Conservation (phyloP, 1,140 invertebrate genomes). For the Hycleus cichorii region DNA sequence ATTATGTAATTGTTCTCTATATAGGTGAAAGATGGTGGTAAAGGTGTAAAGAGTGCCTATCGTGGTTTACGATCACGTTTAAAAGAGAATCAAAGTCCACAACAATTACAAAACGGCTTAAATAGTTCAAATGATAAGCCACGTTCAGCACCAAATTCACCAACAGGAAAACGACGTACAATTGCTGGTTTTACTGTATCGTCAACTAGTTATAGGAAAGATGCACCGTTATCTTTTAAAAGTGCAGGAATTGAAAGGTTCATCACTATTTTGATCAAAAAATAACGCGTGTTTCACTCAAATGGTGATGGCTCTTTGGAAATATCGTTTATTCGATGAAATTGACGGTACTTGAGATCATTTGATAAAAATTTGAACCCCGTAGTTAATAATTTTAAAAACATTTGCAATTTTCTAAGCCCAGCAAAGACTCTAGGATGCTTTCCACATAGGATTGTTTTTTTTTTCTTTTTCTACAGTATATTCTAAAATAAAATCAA, state of each 20-base stretch:
- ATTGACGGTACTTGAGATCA: no score
- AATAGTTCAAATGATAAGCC: slow-evolving; percentile 45
- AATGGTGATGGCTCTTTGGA: no score
- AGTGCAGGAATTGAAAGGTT: slow-evolving; percentile 39
- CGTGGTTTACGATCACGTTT: slow-evolving; percentile 64
- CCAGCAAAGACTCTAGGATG: no score
- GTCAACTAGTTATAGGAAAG: slow-evolving; percentile 47
- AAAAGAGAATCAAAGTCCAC: slow-evolving; percentile 41
- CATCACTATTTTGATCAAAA: background rate
- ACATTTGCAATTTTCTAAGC: no score
- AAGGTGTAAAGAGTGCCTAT: slow-evolving; percentile 65
- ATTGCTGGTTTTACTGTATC: slow-evolving; percentile 42
- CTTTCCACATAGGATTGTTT: no score
- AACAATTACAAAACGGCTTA: slow-evolving; percentile 36
- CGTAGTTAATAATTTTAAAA: no score
- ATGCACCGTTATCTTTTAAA: slow-evolving; percentile 42
- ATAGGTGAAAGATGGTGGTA: slow-evolving; percentile 69
- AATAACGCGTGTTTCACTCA: background rate
- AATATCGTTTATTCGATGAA: no score
- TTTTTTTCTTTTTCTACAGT: background rate
- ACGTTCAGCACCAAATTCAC: slow-evolving; percentile 59
- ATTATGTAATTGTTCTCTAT: background rate
- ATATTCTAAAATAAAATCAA: no score
- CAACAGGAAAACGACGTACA: slow-evolving; percentile 48
- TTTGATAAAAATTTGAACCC: no score